Percentiles rank a stretch among this genome's conserved stretches.
These are phyloP conservation scores for Hemitrygon akajei DNA, from an alignment of 2,797 vertebrate species.

Conservation along the genomic window DNA sequence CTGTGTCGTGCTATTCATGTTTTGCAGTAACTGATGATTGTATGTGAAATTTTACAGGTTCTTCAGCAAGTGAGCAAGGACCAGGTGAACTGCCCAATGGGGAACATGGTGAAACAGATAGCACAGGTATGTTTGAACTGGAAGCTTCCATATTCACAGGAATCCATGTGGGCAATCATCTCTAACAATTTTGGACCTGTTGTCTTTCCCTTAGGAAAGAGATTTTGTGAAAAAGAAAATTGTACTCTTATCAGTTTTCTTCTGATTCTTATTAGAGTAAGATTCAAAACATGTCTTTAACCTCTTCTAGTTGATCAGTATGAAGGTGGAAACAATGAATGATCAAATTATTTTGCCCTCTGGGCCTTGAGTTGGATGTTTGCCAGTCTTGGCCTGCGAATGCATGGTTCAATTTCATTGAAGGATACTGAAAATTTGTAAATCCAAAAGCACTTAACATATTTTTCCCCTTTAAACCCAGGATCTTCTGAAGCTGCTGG, in stretches of 20 bases:
- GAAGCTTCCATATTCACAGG: background rate
- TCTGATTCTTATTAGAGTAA: background rate
- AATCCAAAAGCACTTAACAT: background rate
- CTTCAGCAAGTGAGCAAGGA: conserved; percentile 48
- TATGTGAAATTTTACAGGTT: conserved; percentile 50
- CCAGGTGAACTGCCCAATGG: conserved; percentile 68
- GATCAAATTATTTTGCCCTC: background rate
- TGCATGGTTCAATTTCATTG: background rate
- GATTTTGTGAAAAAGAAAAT: background rate
- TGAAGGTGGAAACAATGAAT: background rate
- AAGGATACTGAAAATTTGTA: background rate
- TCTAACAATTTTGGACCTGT: background rate
- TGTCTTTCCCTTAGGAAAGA: background rate
- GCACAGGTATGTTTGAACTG: conserved; percentile 60
- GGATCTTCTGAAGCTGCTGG: background rate
- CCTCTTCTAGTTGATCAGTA: background rate
- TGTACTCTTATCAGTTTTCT: background rate
- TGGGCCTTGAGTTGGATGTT: background rate
- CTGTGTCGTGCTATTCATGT: background rate
- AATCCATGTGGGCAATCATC: background rate
- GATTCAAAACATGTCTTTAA: background rate
- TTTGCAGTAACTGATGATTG: conserved; percentile 35
- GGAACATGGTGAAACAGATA: conserved; percentile 63
- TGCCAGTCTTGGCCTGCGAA: background rate
- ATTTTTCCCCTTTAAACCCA: background rate